Conservation (phyloP, 2,797 vertebrate species). For the Eidolon dupreanum region DNA sequence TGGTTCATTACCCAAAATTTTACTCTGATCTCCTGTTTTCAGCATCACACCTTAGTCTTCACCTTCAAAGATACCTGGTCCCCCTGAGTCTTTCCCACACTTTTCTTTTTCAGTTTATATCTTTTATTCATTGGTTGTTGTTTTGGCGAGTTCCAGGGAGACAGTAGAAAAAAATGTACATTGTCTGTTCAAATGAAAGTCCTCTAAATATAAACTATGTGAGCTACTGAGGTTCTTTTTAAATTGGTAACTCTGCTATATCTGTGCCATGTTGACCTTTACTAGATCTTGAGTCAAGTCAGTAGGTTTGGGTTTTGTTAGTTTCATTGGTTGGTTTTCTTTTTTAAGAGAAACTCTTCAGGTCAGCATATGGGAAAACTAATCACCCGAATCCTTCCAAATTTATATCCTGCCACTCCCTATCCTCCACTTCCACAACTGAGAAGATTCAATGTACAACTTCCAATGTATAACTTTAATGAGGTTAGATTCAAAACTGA, state of each 20-base stretch:
- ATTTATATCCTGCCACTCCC: not conserved
- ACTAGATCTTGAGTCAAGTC: not conserved
- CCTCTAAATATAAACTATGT: conserved; percentile 4
- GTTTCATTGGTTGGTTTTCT: not conserved
- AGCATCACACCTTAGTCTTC: not conserved
- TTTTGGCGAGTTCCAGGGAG: not conserved
- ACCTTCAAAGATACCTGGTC: not conserved
- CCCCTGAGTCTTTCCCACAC: not conserved
- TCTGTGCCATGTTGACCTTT: not conserved
- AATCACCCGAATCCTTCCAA: not conserved
- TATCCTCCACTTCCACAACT: not conserved
- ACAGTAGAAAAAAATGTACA: not conserved
- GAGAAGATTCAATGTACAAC: not conserved
- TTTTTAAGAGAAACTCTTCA: not conserved
- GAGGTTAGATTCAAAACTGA: not conserved
- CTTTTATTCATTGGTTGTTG: not conserved
- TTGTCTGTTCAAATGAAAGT: not conserved
- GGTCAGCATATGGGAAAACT: not conserved
- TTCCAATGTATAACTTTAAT: not conserved
- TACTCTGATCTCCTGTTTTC: not conserved
- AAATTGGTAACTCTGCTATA: not conserved
- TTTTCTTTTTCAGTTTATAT: not conserved
- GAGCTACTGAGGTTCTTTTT: not conserved
- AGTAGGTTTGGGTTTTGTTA: not conserved
- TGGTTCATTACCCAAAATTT: not conserved